These are phyloP conservation scores for Anguilla anguilla DNA, from an alignment of 2,797 vertebrate genomes.

Conservation along the genomic window DNA sequence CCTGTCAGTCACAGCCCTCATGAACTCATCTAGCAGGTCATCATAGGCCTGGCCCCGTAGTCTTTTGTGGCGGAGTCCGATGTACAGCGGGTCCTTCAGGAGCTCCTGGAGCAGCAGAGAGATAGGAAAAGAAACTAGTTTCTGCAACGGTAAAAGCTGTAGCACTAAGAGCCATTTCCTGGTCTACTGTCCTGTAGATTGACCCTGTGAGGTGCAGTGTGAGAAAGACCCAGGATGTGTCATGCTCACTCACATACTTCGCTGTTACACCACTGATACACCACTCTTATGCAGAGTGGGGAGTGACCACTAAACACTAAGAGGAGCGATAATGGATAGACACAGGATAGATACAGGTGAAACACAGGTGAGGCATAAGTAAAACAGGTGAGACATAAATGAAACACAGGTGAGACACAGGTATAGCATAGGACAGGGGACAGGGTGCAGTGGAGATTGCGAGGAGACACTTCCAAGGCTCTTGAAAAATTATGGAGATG, in stretches of 20 bases:
- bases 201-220: not conserved
- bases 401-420: not conserved
- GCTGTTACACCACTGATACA: slow-evolving; percentile 41
- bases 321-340: not conserved
- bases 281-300: not conserved
- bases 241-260: slow-evolving; percentile 26
- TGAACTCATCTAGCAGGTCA: slow-evolving; percentile 94
- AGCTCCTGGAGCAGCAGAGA: slow-evolving; percentile 72
- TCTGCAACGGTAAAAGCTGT: not conserved
- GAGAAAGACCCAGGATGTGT: not conserved
- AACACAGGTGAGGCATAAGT: not conserved
- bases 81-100: slow-evolving; percentile 92
- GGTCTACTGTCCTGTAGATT: slow-evolving; percentile 24
- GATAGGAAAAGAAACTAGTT: not conserved
- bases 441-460: not conserved
- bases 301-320: not conserved
- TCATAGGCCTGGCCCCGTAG: slow-evolving; percentile 88
- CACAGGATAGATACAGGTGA: not conserved
- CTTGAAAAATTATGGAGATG: not conserved
- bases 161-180: slow-evolving; percentile 29
- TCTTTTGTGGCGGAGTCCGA: slow-evolving; percentile 90
- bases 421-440: not conserved
- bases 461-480: not conserved
- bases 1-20: slow-evolving; percentile 92
- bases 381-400: not conserved